Base-by-base conservation (phyloP, 2,888 invertebrate genomes). In the Trachelus stipa region DNA sequence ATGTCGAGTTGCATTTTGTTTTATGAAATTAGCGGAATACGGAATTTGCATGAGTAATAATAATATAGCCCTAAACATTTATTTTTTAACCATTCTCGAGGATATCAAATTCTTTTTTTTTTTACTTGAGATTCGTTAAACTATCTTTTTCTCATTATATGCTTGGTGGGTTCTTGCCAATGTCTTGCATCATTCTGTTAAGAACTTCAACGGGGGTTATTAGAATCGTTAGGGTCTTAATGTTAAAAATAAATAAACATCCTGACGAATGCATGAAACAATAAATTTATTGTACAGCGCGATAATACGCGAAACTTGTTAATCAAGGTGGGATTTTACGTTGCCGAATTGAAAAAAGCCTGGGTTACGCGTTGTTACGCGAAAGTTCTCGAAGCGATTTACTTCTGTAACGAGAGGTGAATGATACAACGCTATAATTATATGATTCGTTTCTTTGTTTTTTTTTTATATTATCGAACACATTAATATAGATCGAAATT, bases 311-410 rank as follows among this genome's bases (percentile, higher is more conserved):
- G 56, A 56, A 56, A 23, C 56, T 9, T 56, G 56, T 9, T 56
- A 56, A 56, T 23, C 23, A 9, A 56, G 56, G 6, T 23, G 56
- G 56, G 56, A 23, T 23, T 56, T 56, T 56, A 56, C 9, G 56
- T 23, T 56, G 56, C 23, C 56, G 56, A 56, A 56, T 56, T 56
- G 9, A 23, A 40, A 56, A 56, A 9, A 56, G 9, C 56, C 15
- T 23, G 56, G 23, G 40, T 56, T 23, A 9, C 74, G 77, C 79
- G 82, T 85, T 86, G 87, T 84, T 85, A 83, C 85, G 84, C 83
- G 83, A 76, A 82, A 71, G 85, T 82, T 83, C 87, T 86, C 83
- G 84, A 82, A 84, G 83, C 85, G 86, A 87, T 88, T 88, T 85
- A 86, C 80, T 87, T 86, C 80, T 87, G 83, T 87, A 85, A 87